Evolutionary conservation across 2,797 vertebrate species (phyloP), one percentile per base, ranked within the genome.

Genomic region (Siniperca obscura): DNA sequence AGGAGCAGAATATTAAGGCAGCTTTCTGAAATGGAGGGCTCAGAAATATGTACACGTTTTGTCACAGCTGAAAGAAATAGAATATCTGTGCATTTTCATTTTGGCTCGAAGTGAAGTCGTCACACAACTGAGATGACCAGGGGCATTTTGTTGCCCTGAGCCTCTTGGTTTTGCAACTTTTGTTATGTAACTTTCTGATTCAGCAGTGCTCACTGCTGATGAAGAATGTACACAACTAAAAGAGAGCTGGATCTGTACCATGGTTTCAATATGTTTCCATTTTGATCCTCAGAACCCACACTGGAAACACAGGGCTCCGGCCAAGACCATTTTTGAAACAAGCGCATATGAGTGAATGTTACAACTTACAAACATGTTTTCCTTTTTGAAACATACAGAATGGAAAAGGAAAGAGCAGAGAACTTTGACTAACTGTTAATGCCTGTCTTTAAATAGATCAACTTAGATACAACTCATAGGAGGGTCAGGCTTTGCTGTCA

Each of bases 191-290:
- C 70, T 36, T 69, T 92, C 80, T 91, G 86, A 93, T 91, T 93
- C 93, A 92, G 92, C 90, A 90, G 87, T 42, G 81, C 82, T 91
- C 52, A 38, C 78, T 89, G 89, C 76, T 53, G 83, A 82, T 81
- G 85, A 92, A 93, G 88, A 93, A 94, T 93, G 90, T 93, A 91
- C 92, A 94, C 92, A 93, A 89, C 80, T 89, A 80, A 83, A 87
- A 83, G 90, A 81, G 88, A 89, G 85, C 87, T 93, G 93, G 91
- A 93, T 86, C 80, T 30, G 85, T 68, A 89, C 82, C 74, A 80
- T 74, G 83, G 68, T 86, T 89, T 87, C 92, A 94, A 91, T 93
- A 81, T 94, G 92, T 94, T 95, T 94, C 85, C 92, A 94, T 93
- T 94, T 94, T 90, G 83, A 88, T 90, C 88, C 88, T 87, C 90